Evolutionary conservation across 2,797 vertebrate species (phyloP), one percentile per base, ranked within the genome.

Genomic region (Lophius americanus): DNA sequence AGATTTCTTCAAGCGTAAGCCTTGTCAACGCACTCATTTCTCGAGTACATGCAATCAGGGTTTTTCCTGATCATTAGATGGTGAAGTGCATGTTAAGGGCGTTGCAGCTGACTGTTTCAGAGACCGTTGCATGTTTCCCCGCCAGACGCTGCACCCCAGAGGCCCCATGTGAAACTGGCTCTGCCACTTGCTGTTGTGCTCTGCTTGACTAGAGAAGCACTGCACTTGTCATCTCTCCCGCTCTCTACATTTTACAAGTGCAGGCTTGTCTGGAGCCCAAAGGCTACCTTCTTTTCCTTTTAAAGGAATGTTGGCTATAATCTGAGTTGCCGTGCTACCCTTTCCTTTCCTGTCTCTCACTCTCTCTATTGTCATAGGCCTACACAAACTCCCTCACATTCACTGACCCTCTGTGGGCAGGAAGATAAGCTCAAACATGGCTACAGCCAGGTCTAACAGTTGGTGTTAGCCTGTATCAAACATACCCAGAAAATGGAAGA

Each of bases 121-220:
- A 77, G 69, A 64, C 51, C 61, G 69, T 75, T 62, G 81, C 57
- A 9, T 64, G 68, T 79, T 77, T 54, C 57, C 54, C 71, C 81
- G 77, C 69, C 74, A 78, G 73, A 56, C 37, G 55, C 75, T 87
- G 60, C 79, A 80, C 85, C 82, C 83, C 64, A 85, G 82, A 84
- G 87, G 86, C 83, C 85, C 75, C 71, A 60, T 87, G 83, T 86
- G 86, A 90, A 89, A 66, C 79, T 76, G 71, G 73, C 78, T 70
- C 61, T 88, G 81, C 87, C 89, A 90, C 90, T 93, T 94, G 92
- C 91, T 92, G 88, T 91, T 90, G 73, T 75, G 14, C 81, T 91
- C 89, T 88, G 90, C 83, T 81, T 79, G 60, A 84, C 73, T 64
- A 70, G 54, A 79, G 83, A 75, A 89, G 81, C 75, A 35, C 63